These are phyloP conservation scores for Meandrina meandrites DNA, from an alignment of 92 coral and sea anemone species.

Conservation along the genomic window DNA sequence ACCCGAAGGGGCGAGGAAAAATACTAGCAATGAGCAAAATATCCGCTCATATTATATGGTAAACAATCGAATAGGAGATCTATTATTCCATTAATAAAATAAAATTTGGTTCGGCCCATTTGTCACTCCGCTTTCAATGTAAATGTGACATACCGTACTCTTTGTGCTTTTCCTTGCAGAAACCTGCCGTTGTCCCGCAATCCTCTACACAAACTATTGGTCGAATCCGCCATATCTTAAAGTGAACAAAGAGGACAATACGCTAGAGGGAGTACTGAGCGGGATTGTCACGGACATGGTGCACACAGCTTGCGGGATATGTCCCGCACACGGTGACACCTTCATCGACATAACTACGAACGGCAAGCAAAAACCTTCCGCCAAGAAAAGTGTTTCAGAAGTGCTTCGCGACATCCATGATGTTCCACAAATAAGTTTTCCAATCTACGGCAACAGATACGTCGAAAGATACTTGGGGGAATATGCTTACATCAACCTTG, in stretches of 20 bases:
- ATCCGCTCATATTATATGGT: too few species aligned
- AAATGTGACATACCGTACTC: too few species aligned
- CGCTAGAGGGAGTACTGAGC: slow-evolving; percentile 59
- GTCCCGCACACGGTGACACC: slow-evolving; percentile 68
- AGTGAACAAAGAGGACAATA: background rate
- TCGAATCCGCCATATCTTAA: slow-evolving; percentile 70
- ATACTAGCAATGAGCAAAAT: too few species aligned
- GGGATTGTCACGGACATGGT: slow-evolving; percentile 43
- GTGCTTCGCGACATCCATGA: slow-evolving; percentile 61
- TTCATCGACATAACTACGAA: slow-evolving; percentile 31
- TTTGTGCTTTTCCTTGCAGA: slow-evolving; percentile 25
- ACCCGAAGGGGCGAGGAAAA: too few species aligned
- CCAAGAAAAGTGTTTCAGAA: slow-evolving; percentile 41
- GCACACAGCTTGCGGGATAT: slow-evolving; percentile 63
- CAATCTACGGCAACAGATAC: slow-evolving; percentile 71
- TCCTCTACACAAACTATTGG: slow-evolving; percentile 78
- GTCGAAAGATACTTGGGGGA: slow-evolving; percentile 63
- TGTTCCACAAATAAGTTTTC: slow-evolving; percentile 74
- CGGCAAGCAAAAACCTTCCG: slow-evolving; percentile 46
- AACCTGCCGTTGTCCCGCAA: slow-evolving; percentile 76
- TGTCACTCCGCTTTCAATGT: too few species aligned
- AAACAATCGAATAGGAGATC: too few species aligned
- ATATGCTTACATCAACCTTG: slow-evolving; percentile 61
- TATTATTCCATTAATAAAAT: too few species aligned
- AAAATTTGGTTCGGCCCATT: too few species aligned